Base-by-base conservation (phyloP, 2,888 invertebrate genomes). In the Nysson spinosus region DNA sequence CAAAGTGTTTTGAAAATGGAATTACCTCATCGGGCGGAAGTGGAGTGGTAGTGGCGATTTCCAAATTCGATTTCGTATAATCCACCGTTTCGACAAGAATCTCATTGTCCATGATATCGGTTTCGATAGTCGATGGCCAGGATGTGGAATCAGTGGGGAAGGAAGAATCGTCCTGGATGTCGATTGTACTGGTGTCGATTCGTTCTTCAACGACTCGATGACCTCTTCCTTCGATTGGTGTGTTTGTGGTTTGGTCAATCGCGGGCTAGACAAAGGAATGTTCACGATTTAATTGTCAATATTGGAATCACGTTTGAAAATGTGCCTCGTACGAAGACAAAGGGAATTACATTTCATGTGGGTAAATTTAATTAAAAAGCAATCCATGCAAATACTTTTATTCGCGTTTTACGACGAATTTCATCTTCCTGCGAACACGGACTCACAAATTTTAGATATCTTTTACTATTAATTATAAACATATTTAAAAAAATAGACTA, bases 41-140 rank as follows among this genome's bases (percentile, higher is more conserved):
- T 9, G 40, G 37, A 17, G 68, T 75, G 32, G 71, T 66, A 9
- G 77, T 60, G 26, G 74, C 72, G 47, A 73, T 42, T 43, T 69
- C 72, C 28, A 66, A 56, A 44, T 52, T 75, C 28, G 76, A 75
- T 56, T 65, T 76, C 19, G 76, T 72, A 62, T 80, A 78, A 57
- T 81, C 81, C 54, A 78, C 76, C 40, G 78, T 80, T 58, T 84
- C 85, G 34, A 78, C 75, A 20, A 82, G 79, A 49, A 86, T 85
- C 69, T 85, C 85, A 68, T 85, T 86, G 75, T 83, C 75, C 82
- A 85, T 83, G 50, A 80, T 81, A 63, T 85, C 83, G 37, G 81
- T 81, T 52, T 83, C 82, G 34, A 78, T 67, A 22, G 69, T 74
- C 40, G 75, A 64, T 11, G 67, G 57, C 57, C 62, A 65, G 12